Evolutionary conservation across 1,140 invertebrate genomes (phyloP), one percentile per base, ranked within the genome.

Genomic region (Drosophila fuyamai): DNA sequence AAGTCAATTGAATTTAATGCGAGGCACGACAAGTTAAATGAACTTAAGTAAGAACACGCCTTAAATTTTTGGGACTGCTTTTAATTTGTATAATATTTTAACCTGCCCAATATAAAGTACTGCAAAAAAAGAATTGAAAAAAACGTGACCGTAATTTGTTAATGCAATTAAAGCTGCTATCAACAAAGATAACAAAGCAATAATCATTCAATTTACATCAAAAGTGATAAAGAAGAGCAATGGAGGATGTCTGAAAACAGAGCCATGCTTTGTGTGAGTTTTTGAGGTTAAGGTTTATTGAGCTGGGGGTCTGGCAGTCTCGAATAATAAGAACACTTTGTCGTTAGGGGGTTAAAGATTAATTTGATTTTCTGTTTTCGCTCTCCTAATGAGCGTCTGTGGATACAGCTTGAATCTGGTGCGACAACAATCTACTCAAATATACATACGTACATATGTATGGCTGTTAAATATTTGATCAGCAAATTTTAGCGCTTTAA

Each of bases 1-100:
- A 70, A 70, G 50, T 56, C 71, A 83, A 84, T 84, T 79, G 61
- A 80, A 73, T 80, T 79, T 84, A 84, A 80, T 83, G 80, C 55
- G 54, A 51, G 50, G 58, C 62, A 75, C 71, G 63, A 72, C 79
- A 74, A 76, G 77, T 84, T 79, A 60, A 80, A 84, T 77, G 56
- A 80, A 84, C 59, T 47, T 50, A 65, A 63, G 61, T 66, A 60
- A 65, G 66, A 66, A 75, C 67, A 75, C 48, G 83, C 55, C 61
- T 48, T 46, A 72, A 72, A 68, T 47, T 67, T 79, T 18, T 14
- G 4, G 13, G 8, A 32, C 18, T 23, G 12, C 10, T 40, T 47
- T 5, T 23, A 8, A 16, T 32, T 36, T 65, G 5, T 61, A 13
- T 50, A 23, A 14, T n/a, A 4, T 46, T 67, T 58, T 48, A n/a